Conservation (phyloP, 2,113 vertebrate genomes). For the Nesoenas mayeri region DNA sequence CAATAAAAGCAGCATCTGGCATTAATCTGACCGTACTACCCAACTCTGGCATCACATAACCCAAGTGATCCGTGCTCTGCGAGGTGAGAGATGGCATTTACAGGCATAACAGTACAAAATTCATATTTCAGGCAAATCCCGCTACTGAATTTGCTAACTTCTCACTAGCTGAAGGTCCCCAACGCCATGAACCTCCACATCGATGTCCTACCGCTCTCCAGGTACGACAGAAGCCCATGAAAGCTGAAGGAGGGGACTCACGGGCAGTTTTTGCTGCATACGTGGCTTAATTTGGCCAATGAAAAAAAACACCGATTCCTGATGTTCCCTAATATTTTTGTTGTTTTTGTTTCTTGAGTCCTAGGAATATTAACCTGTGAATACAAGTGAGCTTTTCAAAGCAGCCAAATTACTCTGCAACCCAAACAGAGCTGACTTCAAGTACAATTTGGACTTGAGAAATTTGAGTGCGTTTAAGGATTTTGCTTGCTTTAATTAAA, state of each 20-base stretch:
- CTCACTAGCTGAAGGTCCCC: fast-evolving
- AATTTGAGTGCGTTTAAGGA: neutral
- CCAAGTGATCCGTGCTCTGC: neutral
- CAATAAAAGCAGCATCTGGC: neutral
- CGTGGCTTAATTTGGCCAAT: neutral
- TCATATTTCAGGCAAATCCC: neutral
- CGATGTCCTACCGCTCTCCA: neutral
- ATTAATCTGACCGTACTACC: neutral
- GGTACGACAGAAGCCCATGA: neutral
- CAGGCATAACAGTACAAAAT: neutral
- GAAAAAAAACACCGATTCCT: neutral
- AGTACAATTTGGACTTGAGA: neutral
- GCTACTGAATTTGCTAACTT: neutral
- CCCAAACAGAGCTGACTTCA: neutral
- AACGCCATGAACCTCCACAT: neutral
- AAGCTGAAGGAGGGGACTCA: neutral
- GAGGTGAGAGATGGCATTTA: neutral
- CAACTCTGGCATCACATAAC: neutral
- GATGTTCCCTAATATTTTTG: neutral
- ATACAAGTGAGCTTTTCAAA: neutral
- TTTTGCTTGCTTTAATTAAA: neutral
- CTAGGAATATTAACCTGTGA: neutral
- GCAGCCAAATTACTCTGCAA: neutral
- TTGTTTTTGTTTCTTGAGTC: neutral
- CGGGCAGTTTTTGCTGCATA: neutral